Evolutionary conservation across 2,113 vertebrate genomes (phyloP).

Genomic region (Chaetodon auriga): DNA sequence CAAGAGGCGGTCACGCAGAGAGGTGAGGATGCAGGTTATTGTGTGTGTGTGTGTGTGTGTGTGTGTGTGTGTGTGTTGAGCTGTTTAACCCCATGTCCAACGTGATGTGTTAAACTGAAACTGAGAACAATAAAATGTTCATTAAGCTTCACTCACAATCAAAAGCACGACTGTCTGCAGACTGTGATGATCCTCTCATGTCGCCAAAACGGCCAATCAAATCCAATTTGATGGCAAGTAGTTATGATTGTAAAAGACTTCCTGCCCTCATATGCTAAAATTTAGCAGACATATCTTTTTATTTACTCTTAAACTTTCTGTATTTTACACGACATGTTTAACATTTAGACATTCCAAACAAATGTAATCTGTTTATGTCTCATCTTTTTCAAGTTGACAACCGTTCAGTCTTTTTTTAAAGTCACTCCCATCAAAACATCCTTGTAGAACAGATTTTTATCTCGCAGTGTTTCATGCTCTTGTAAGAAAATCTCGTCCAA

Average conservation of each 20-base stretch:
- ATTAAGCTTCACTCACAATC: neutral
- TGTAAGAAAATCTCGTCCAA: neutral
- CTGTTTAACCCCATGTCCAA: neutral
- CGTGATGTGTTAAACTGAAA: neutral
- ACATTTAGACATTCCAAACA: neutral
- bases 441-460: neutral
- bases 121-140: neutral
- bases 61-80: neutral
- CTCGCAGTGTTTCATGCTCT: neutral
- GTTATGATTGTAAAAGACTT: neutral
- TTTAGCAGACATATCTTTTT: neutral
- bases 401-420: too few species aligned
- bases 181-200: conserved; percentile 8
- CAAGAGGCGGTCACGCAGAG: conserved; percentile 94
- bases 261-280: neutral
- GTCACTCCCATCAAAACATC: too few species aligned
- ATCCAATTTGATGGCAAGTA: neutral
- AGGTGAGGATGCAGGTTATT: conserved; percentile 80
- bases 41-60: neutral
- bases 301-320: neutral
- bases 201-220: neutral
- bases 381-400: neutral
- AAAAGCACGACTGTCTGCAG: neutral
- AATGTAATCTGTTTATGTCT: neutral
- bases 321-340: neutral